Base-by-base conservation (phyloP, 1,140 invertebrate genomes). In the Lordiphosa collinella region DNA sequence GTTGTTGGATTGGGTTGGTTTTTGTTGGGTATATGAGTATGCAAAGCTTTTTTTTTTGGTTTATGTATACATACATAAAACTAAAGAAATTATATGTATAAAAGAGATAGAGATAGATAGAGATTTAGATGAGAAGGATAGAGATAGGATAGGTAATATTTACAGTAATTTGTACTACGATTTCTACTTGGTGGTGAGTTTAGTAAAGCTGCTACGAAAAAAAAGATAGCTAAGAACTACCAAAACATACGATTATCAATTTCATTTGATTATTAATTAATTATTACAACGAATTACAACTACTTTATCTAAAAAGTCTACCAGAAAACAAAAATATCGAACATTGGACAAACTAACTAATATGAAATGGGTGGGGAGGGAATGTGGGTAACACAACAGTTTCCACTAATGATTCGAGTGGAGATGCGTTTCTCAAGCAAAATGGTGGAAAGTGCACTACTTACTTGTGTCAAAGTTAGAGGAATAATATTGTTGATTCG, bases 381-480 rank as follows among this genome's bases (percentile, higher is more conserved):
- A 40, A 40, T 10, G 16, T 10, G 11, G 8, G 22, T 29, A 8
- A 44, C 22, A 44, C 25, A 44, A 44, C 8, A 9, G 8, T 3
- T 43, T 13, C 12, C 12, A 44, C 25, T 44, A 44, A 31, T 14
- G 36, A 14, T 52, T 61, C 46, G 63, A 48, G 48, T 70, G 66
- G 47, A 22, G 29, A 22, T 31, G 43, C 31, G 16, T 49, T 60
- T 47, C 43, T 43, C 43, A 38, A 52, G 7, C 60, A 36, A 34
- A 36, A n/a, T 10, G 32, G 51, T 74, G 40, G 11, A 59, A 75
- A 62, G 10, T 63, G 54, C 36, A 37, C 50, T 78, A 90, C 91
- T 92, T 90, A 93, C 93, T 93, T 61, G 91, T 92, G 79, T 93
- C 91, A 89, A 93, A 93, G 76, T 93, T 93, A 62, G 92, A 92